Conservation (phyloP, 2,888 invertebrate genomes). For the Heliconius erato region DNA sequence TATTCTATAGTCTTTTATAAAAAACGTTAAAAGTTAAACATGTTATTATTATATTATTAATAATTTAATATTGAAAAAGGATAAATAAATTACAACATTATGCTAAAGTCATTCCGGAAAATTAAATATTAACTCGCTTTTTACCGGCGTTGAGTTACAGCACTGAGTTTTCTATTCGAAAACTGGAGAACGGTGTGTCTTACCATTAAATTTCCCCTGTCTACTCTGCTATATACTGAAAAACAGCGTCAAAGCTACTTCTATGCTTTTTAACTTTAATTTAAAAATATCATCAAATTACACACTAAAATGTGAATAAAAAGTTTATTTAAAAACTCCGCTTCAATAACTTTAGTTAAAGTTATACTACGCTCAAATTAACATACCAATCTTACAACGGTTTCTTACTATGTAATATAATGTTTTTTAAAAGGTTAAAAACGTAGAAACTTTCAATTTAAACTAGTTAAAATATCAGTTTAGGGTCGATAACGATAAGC, state of each 20-base stretch:
- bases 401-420: background rate
- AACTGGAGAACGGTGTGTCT: background rate
- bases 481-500: conserved; percentile 1
- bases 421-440: conserved; percentile 2
- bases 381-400: background rate
- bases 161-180: background rate
- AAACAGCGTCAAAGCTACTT: too few relatives aligned
- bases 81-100: too few relatives aligned
- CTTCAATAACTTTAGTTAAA: too few relatives aligned
- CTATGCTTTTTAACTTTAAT: too few relatives aligned
- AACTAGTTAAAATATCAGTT: conserved; percentile 23
- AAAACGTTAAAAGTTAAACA: too few relatives aligned
- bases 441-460: conserved; percentile 17
- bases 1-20: too few relatives aligned
- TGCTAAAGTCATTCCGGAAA: too few relatives aligned
- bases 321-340: too few relatives aligned
- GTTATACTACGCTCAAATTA: background rate
- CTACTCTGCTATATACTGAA: background rate
- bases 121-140: background rate
- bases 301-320: too few relatives aligned
- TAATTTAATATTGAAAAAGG: too few relatives aligned
- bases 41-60: too few relatives aligned
- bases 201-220: background rate
- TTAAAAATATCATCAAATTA: too few relatives aligned
- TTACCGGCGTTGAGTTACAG: background rate